A percentile compares a stretch with the other conserved stretches of the same genome.
Conservation (phyloP, 1,140 invertebrate genomes). For the Drosophila ercepeae region DNA sequence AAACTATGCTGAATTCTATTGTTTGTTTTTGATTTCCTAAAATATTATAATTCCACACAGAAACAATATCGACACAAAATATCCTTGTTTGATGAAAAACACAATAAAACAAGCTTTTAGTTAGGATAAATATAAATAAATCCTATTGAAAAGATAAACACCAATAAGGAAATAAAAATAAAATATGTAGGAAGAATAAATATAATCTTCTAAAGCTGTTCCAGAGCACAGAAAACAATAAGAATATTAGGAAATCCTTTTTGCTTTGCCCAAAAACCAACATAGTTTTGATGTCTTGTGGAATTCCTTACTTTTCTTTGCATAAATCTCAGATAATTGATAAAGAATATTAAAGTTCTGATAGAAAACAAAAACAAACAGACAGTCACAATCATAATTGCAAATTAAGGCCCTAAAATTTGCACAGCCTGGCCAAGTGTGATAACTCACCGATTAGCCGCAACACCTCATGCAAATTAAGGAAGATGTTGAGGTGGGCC, state of each 20-base stretch:
- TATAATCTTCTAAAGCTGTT: not conserved
- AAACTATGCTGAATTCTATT: no score
- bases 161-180: no score
- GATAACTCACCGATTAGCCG: constrained; percentile 83
- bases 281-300: no score
- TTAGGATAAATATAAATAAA: not conserved
- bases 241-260: not conserved
- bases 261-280: not conserved
- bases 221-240: not conserved
- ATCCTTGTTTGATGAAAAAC: not conserved
- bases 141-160: not conserved
- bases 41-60: no score
- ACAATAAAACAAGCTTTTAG: not conserved
- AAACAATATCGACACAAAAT: no score
- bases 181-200: not conserved
- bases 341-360: constrained; percentile 1
- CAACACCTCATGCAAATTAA: constrained; percentile 84
- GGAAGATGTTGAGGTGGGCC: constrained; percentile 82
- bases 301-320: not conserved
- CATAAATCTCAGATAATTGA: constrained; percentile 17
- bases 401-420: not conserved
- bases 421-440: not conserved
- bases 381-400: not conserved
- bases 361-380: not conserved
- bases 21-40: no score